Evolutionary conservation across 1,140 invertebrate species (phyloP), one percentile per base, ranked within the genome.

Genomic region (Conus ventricosus): DNA sequence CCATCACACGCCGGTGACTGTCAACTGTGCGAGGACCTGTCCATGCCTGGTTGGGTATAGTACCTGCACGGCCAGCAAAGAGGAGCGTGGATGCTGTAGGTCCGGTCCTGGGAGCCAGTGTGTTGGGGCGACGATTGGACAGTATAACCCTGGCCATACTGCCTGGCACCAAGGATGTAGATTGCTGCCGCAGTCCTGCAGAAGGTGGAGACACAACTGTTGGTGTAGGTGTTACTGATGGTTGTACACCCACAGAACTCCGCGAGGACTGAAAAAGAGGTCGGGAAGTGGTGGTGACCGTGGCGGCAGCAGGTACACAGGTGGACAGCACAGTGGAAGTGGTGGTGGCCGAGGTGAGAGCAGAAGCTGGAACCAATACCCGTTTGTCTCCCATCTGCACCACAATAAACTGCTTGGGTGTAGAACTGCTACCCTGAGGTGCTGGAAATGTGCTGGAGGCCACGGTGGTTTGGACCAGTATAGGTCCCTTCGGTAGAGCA

Each of bases 361-460:
- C 51, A 10, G 84, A 20, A 5, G 71, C 63, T 6, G 85, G 85
- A 2, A 87, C 85, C 20, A 87, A 60, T 8, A 87, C 20, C 53
- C 75, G 15, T 13, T 57, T 76, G 75, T 87, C 75, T 39, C 85
- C 85, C 15, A 87, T 87, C 85, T 87, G 85, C 25, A 87, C 85
- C 71, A 87, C n/a, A 51, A 78, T 53, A 53, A 87, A 87, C 85
- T 87, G 85, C 80, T 54, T 81, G 15, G 71, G 20, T 25, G 60
- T 20, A 0, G 85, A 23, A n/a, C 7, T 39, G 53, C 63, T 53
- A 75, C 60, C 51, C 17, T 54, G 51, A 27, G 55, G 27, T n/a
- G 84, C 39, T 23, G 53, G 8, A 75, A 53, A 1, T 4, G 51
- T 57, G 51, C 71, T 20, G 6, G 85, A 10, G 6, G 85, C 80